Conservation (phyloP, 2,888 invertebrate genomes). For the Lordiphosa andalusiaca region DNA sequence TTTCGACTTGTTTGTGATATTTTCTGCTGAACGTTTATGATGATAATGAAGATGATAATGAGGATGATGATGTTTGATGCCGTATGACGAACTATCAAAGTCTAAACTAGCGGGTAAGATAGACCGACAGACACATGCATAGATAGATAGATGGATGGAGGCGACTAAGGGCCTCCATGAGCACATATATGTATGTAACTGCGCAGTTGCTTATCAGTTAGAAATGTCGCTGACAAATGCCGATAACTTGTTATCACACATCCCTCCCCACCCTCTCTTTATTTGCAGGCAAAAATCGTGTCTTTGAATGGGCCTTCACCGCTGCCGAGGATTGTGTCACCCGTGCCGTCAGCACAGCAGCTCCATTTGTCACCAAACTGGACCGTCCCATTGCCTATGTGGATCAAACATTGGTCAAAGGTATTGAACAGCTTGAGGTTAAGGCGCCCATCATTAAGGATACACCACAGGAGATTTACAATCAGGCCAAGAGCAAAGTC, state of each 20-base stretch:
- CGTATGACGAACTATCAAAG: slow-evolving; percentile 42
- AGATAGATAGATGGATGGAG: background rate
- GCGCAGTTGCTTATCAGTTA: slow-evolving; percentile 56
- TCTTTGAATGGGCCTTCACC: slow-evolving; percentile 86
- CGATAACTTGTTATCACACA: slow-evolving; percentile 3
- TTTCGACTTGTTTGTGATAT: slow-evolving; percentile 68
- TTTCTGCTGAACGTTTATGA: slow-evolving; percentile 16
- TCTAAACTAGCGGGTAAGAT: slow-evolving; percentile 28
- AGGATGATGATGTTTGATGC: slow-evolving; percentile 23
- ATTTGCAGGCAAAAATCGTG: slow-evolving; percentile 83
- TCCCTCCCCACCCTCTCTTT: background rate
- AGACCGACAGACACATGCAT: slow-evolving; percentile 4
- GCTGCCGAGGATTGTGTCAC: slow-evolving; percentile 85
- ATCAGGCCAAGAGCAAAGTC: slow-evolving; percentile 83
- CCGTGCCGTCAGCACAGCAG: slow-evolving; percentile 83
- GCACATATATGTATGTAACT: slow-evolving; percentile 31
- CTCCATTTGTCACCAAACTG: slow-evolving; percentile 83
- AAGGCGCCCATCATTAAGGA: slow-evolving; percentile 86
- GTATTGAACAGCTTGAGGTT: slow-evolving; percentile 84
- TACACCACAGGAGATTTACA: slow-evolving; percentile 83
- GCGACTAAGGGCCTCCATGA: no score
- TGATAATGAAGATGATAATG: slow-evolving; percentile 3
- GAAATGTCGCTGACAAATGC: slow-evolving; percentile 13
- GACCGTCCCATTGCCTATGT: slow-evolving; percentile 83
- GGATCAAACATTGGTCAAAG: slow-evolving; percentile 85